A percentile compares a stretch with the other conserved stretches of the same genome.
Conservation (phyloP, 2,797 vertebrate genomes). For the Schizopygopsis pylzovi region DNA sequence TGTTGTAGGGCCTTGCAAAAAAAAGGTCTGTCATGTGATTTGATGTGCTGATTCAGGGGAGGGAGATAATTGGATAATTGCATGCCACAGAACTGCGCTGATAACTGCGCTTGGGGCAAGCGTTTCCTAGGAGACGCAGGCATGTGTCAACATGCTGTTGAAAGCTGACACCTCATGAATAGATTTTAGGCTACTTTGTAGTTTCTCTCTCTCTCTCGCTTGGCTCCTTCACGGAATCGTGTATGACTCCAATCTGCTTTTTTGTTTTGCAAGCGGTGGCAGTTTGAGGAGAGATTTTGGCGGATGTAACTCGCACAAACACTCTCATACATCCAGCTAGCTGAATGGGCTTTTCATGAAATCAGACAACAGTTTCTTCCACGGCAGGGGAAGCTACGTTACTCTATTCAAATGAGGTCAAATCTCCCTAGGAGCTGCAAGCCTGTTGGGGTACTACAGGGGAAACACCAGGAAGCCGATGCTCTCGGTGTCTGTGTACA, state of each 20-base stretch:
- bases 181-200: slow-evolving; percentile 71
- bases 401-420: slow-evolving; percentile 46
- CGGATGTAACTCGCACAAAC: slow-evolving; percentile 28
- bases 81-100: slow-evolving; percentile 70
- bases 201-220: slow-evolving; percentile 38
- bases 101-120: slow-evolving; percentile 72
- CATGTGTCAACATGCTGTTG: slow-evolving; percentile 74
- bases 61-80: slow-evolving; percentile 79
- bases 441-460: slow-evolving; percentile 37
- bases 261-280: slow-evolving; percentile 31
- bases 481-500: slow-evolving; percentile 32
- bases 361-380: slow-evolving; percentile 48
- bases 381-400: slow-evolving; percentile 27
- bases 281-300: slow-evolving; percentile 29
- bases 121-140: slow-evolving; percentile 78
- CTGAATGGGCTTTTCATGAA: slow-evolving; percentile 49
- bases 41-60: slow-evolving; percentile 72
- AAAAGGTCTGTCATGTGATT: slow-evolving; percentile 58
- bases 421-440: slow-evolving; percentile 31
- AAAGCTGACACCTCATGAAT: slow-evolving; percentile 75
- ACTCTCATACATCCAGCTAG: slow-evolving; percentile 13
- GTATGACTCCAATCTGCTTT: slow-evolving; percentile 41
- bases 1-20: slow-evolving; percentile 52
- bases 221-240: slow-evolving; percentile 28
- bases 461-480: slow-evolving; percentile 31